Percentiles rank a stretch among this genome's conserved stretches.
Conservation (phyloP, 2,797 vertebrate genomes). For the Crenichthys baileyi region DNA sequence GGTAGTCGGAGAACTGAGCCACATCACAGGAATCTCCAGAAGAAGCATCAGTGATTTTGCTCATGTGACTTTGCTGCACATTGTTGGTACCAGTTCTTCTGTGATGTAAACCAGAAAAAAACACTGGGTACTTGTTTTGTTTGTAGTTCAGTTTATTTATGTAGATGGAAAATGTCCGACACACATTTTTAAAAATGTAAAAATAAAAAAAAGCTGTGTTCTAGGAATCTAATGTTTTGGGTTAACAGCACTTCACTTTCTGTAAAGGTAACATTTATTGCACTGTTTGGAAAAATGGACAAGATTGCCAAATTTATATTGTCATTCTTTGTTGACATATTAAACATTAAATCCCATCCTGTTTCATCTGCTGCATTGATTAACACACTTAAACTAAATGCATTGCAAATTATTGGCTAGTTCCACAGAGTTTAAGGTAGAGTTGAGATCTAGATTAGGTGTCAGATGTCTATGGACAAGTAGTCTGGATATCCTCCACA, state of each 20-base stretch:
- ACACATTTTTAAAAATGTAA: not conserved
- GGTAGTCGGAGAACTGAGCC: constrained; percentile 86
- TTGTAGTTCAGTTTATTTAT: not conserved
- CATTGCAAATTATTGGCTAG: not conserved
- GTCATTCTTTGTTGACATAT: not conserved
- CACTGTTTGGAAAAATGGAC: not conserved
- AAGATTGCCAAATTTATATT: no score
- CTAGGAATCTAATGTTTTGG: not conserved
- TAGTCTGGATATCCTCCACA: not conserved
- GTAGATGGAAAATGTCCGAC: not conserved
- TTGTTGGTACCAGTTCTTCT: constrained; percentile 62
- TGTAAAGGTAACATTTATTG: not conserved
- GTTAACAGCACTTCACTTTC: not conserved
- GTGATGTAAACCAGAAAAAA: constrained; percentile 7
- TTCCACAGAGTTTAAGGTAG: not conserved
- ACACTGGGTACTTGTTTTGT: not conserved
- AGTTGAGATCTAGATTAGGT: not conserved
- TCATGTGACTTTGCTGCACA: constrained; percentile 79
- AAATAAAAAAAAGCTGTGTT: not conserved
- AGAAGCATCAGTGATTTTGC: constrained; percentile 87
- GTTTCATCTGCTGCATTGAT: not conserved
- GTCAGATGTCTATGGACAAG: not conserved
- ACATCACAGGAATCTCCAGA: constrained; percentile 88
- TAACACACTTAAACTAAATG: not conserved
- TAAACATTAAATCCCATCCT: not conserved